Conservation (phyloP, 2,113 vertebrate genomes). For the Erythrolamprus reginae region DNA sequence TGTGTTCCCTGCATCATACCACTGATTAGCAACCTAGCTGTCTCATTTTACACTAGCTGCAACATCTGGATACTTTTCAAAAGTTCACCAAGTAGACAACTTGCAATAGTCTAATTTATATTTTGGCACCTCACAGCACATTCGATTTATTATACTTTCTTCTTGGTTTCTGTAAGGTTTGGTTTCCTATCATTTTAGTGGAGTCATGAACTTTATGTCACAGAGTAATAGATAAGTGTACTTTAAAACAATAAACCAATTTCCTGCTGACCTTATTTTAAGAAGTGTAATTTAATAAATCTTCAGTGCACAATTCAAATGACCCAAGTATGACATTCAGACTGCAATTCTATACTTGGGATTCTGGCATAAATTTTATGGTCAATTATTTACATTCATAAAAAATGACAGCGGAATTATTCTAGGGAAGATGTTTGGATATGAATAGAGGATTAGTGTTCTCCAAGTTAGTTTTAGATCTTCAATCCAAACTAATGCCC, state of each 20-base stretch:
- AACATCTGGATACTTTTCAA: neutral
- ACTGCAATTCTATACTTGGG: neutral
- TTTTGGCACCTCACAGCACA: neutral
- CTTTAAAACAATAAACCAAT: constrained; percentile 4
- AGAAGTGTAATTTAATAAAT: neutral
- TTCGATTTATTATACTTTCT: neutral
- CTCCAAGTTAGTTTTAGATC: neutral
- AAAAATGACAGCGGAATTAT: neutral
- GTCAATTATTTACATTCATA: neutral
- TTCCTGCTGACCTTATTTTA: neutral
- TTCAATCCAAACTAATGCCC: neutral
- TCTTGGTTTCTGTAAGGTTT: neutral
- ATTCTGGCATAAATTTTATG: neutral
- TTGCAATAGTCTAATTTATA: neutral
- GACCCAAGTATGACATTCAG: neutral
- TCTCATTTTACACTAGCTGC: neutral
- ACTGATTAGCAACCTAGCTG: neutral
- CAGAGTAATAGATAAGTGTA: neutral
- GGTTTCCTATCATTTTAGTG: constrained; percentile 1
- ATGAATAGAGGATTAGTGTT: neutral
- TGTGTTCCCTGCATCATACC: neutral
- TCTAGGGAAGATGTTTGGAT: neutral
- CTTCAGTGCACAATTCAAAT: neutral
- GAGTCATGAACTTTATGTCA: constrained; percentile 2
- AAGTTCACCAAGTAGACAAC: neutral